Percentiles rank a stretch among this genome's conserved stretches.
Conservation (phyloP, 2,113 vertebrate species). For the Dunckerocampus dactyliophorus region DNA sequence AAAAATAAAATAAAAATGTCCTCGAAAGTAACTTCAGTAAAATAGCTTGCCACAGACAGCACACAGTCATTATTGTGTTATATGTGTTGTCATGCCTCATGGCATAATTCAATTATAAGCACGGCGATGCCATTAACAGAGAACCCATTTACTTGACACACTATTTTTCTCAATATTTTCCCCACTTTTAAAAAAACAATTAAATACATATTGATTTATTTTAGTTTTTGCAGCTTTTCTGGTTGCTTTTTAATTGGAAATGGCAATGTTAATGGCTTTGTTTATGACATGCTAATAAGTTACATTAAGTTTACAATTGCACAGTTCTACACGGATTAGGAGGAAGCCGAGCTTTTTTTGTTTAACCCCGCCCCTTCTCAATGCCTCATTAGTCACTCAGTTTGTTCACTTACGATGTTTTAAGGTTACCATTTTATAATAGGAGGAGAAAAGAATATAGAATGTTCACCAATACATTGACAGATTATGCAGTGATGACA, state of each 20-base stretch:
- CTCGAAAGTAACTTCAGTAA: conserved; percentile 22
- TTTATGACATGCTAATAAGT: conserved; percentile 21
- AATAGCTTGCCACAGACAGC: conserved; percentile 28
- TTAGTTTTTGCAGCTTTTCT: conserved; percentile 1
- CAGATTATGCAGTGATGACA: too few species aligned
- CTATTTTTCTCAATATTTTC: conserved; percentile 15
- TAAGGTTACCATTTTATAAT: too few species aligned
- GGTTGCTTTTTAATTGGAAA: conserved; percentile 32
- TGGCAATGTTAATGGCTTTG: conserved; percentile 33
- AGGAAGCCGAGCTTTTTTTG: too few species aligned
- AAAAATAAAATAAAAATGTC: conserved; percentile 39
- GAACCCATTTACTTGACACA: conserved; percentile 3
- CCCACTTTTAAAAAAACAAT: background rate
- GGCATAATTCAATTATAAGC: conserved; percentile 20
- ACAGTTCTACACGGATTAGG: too few species aligned
- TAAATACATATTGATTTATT: too few species aligned
- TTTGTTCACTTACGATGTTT: too few species aligned
- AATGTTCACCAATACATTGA: too few species aligned
- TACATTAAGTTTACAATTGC: too few species aligned
- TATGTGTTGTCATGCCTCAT: conserved; percentile 25
- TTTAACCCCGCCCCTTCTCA: too few species aligned
- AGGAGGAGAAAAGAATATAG: too few species aligned
- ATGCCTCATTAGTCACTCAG: too few species aligned
- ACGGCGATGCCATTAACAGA: conserved; percentile 8
- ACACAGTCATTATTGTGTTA: conserved; percentile 17